Base-by-base conservation (phyloP, 2,797 vertebrate species). In the Pseudochromis fuscus region DNA sequence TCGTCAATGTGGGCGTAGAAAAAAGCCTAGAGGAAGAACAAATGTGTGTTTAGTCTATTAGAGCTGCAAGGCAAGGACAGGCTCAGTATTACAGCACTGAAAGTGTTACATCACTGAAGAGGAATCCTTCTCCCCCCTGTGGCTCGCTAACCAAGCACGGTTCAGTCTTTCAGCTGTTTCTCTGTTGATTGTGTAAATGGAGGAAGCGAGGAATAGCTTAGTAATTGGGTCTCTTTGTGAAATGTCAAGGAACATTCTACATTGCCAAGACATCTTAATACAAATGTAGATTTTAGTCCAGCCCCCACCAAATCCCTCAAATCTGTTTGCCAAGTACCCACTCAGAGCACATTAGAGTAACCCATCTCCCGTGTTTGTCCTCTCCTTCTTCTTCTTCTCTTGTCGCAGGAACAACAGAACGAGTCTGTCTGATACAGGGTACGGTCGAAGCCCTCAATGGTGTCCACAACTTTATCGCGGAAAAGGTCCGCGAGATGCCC, bases 401-500 rank as follows among this genome's bases (percentile, higher is more conserved):
- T 48, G 10, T 70, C 53, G 55, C 84, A 99, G 97, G 98, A 95
- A 99, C 98, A 88, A 99, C 98, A 88, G 98, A 99, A 84, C 94
- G 97, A 25, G 97, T 99, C 85, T 99, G 97, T 94, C 95, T 99
- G 94, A 99, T 99, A 95, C 98, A 99, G 94, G 98, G 98, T 93
- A 98, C 97, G 59, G 97, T 98, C 33, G 98, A 99, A 94, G 97
- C 98, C 60, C 94, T 99, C 83, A 99, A 99, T 91, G 97, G 97
- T 46, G 98, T 99, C 86, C 97, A 99, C 94, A 97, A 97, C 93
- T 99, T 99, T 92, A 98, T 99, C 67, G 98, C 97, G 30, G 98
- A 99, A 93, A 99, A 99, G 92, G 98, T 99, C 81, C 96, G 98
- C 7, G 98, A 99, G 95, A 99, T 99, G 98, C 98, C 98, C 87